Conservation (phyloP, 1,140 invertebrate genomes). For the Oreohelix idahoensis region DNA sequence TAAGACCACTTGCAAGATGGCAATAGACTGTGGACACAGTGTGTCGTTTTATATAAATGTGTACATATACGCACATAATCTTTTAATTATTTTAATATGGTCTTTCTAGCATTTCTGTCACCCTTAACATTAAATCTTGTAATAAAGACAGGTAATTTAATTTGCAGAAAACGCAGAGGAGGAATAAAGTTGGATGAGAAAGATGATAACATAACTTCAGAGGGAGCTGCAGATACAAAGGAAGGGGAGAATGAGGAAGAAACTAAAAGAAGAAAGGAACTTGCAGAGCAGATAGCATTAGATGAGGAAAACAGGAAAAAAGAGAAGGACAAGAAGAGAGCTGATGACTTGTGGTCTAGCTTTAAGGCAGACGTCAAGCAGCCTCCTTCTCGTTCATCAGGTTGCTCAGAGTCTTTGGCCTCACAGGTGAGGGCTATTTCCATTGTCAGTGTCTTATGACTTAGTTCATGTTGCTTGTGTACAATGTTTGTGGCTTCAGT, state of each 20-base stretch:
- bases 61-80: too few relatives aligned
- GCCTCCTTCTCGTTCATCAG: constrained; percentile 38
- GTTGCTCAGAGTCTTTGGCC: constrained; percentile 31
- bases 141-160: background rate
- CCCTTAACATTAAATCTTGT: too few relatives aligned
- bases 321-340: constrained; percentile 64
- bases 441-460: too few relatives aligned
- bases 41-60: too few relatives aligned
- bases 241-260: constrained; percentile 37
- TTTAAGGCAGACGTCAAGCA: constrained; percentile 67
- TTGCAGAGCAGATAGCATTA: constrained; percentile 51
- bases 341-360: constrained; percentile 68
- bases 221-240: background rate
- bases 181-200: constrained; percentile 56
- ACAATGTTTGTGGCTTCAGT: too few relatives aligned
- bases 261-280: constrained; percentile 48
- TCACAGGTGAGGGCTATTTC: constrained; percentile 19
- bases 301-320: constrained; percentile 55
- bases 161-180: constrained; percentile 60
- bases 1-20: too few relatives aligned
- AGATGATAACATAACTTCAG: constrained; percentile 18
- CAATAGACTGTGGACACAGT: too few relatives aligned
- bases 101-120: too few relatives aligned
- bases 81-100: too few relatives aligned
- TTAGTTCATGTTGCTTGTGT: too few relatives aligned